Evolutionary conservation across 2,888 invertebrate genomes (phyloP).

Genomic region (Melangyna quadrimaculata): DNA sequence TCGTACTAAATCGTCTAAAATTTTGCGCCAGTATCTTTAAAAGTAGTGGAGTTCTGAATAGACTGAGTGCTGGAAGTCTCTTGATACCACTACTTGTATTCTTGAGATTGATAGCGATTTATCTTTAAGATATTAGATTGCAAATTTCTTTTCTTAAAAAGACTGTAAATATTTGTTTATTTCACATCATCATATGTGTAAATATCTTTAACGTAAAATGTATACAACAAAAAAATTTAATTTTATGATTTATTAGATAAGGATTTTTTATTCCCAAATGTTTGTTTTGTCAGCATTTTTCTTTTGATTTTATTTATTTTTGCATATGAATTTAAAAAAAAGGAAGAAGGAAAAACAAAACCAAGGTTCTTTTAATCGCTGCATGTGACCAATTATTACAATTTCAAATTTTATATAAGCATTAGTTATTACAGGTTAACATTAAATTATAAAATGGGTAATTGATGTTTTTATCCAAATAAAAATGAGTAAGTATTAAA

Average conservation of each 20-base stretch:
- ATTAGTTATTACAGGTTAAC: too few relatives aligned
- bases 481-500: too few relatives aligned
- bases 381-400: not conserved
- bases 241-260: not conserved
- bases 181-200: conserved; percentile 6
- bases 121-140: conserved; percentile 26
- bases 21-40: too few relatives aligned
- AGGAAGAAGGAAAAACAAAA: not conserved
- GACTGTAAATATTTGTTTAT: conserved; percentile 66
- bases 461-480: too few relatives aligned
- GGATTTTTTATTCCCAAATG: not conserved
- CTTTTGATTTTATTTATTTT: not conserved
- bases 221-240: not conserved
- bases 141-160: conserved; percentile 28
- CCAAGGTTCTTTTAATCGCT: too few relatives aligned
- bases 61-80: conserved; percentile 3
- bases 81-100: conserved; percentile 12
- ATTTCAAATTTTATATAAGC: not conserved
- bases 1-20: too few relatives aligned
- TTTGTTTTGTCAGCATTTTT: not conserved
- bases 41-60: not conserved
- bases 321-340: not conserved
- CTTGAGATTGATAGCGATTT: conserved; percentile 28
- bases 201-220: conserved; percentile 30
- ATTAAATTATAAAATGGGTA: too few relatives aligned